phyloP scores from a whole-genome alignment of 2,888 invertebrate genomes.

The Ophioninae sp. region DNA sequence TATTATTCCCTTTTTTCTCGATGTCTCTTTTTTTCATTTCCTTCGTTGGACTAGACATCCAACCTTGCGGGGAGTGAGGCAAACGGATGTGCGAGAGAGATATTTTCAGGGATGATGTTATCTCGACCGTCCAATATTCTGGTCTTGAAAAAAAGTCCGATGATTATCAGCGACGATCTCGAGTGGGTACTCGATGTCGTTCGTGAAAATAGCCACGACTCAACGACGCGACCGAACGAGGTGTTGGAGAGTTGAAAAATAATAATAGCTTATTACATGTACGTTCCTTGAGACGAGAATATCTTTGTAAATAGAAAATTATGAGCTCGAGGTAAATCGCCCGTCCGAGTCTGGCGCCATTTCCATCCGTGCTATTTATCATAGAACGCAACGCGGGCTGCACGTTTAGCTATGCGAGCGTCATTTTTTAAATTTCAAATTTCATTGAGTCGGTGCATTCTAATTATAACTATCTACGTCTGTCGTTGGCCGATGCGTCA shows the following conservation, averaged over 20 bases:
- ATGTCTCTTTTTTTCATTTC: not conserved
- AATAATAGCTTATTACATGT: not conserved
- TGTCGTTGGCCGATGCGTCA: not conserved
- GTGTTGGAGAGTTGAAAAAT: not conserved
- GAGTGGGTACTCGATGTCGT: too few relatives aligned
- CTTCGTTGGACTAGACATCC: not conserved
- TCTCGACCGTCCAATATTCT: too few relatives aligned
- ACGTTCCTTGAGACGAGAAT: not conserved
- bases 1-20: not conserved
- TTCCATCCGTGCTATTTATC: not conserved
- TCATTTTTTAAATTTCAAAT: not conserved
- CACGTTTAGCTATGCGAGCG: not conserved
- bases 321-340: not conserved
- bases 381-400: not conserved
- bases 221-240: too few relatives aligned
- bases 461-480: not conserved
- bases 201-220: too few relatives aligned
- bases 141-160: too few relatives aligned
- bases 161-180: too few relatives aligned
- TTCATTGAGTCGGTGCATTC: not conserved
- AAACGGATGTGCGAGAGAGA: not conserved
- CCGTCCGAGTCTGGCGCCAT: not conserved
- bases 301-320: not conserved
- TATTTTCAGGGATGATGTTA: too few relatives aligned
- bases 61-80: constrained; percentile 15